Base-by-base conservation (phyloP, 2,797 vertebrate genomes). In the Enteromius trimaculatus region DNA sequence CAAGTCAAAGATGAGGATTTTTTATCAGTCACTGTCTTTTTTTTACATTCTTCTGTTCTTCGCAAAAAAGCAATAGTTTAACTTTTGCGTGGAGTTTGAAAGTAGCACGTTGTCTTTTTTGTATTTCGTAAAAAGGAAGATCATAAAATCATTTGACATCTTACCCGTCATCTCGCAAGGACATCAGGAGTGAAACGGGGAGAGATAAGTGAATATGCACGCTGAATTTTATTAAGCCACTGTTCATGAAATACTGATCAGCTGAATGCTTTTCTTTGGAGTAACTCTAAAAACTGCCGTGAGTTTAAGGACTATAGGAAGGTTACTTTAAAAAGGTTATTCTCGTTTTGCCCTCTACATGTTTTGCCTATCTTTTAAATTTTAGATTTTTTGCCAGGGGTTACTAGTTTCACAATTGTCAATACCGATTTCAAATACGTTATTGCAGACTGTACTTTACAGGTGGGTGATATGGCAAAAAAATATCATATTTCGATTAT, bases 1-100 rank as follows among this genome's bases (percentile, higher is more conserved):
- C 39, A 42, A 53, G 79, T 69, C 47, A 85, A 66, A 81, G 37
- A 58, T 53, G n/a, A 64, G 60, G n/a, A 8, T 44, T 26, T 60
- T 64, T 37, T 42, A 64, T 55, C 72, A 37, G 26, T 51, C 53
- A 8, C 17, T 21, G 16, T 71, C 44, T 49, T 29, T 49, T 49
- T 68, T 44, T 49, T 49, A 6, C 3, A n/a, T 53, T 34, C 17
- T n/a, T 34, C 47, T 74, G 29, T 74, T 74, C 29, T 74, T 34
- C 19, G 34, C 47, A n/a, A 44, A 70, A 53, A 64, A 49, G 37
- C 64, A 76, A 10, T 26, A 14, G 29, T 77, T 64, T 39, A n/a
- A 70, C 79, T 76, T 80, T 85, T 9, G 37, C 31, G 0, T 26
- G 39, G 37, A 60, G 71, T 85, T 81, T 69, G 39, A 80, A 85